These are phyloP conservation scores for Ambastaia sidthimunki DNA, from an alignment of 2,797 vertebrate genomes.

Conservation along the genomic window DNA sequence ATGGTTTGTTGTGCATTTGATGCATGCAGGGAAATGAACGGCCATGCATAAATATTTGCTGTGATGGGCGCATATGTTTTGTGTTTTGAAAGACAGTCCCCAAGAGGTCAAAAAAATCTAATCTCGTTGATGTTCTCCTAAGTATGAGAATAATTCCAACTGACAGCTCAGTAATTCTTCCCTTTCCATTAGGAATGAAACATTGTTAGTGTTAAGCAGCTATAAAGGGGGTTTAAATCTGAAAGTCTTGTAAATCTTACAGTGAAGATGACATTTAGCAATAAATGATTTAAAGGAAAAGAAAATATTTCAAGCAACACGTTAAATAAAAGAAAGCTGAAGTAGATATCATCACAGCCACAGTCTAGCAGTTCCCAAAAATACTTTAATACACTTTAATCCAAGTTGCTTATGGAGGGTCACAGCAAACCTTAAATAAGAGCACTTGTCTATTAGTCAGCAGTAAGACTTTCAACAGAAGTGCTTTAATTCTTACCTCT, in stretches of 20 bases:
- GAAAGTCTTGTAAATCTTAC: neutral
- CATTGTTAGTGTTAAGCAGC: slow-evolving; percentile 28
- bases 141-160: slow-evolving; percentile 14
- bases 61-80: slow-evolving; percentile 23
- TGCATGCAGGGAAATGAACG: slow-evolving; percentile 2
- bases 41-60: neutral
- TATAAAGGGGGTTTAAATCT: slow-evolving; percentile 27
- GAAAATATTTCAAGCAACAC: neutral
- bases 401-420: too few relatives aligned
- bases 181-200: slow-evolving; percentile 27
- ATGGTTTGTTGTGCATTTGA: neutral
- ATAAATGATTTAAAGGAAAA: neutral
- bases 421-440: slow-evolving; percentile 16
- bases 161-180: slow-evolving; percentile 33
- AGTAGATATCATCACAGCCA: neutral
- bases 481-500: slow-evolving; percentile 23
- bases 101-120: slow-evolving; percentile 9
- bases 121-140: neutral
- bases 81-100: slow-evolving; percentile 20
- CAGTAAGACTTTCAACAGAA: slow-evolving; percentile 10
- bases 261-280: neutral
- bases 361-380: neutral
- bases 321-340: neutral
- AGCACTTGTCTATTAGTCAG: slow-evolving; percentile 20
- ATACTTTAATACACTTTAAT: too few relatives aligned